Percentiles rank a stretch among this genome's conserved stretches.
phyloP scores from a whole-genome alignment of 2,797 vertebrate genomes.

The Periophthalmus magnuspinnatus region DNA sequence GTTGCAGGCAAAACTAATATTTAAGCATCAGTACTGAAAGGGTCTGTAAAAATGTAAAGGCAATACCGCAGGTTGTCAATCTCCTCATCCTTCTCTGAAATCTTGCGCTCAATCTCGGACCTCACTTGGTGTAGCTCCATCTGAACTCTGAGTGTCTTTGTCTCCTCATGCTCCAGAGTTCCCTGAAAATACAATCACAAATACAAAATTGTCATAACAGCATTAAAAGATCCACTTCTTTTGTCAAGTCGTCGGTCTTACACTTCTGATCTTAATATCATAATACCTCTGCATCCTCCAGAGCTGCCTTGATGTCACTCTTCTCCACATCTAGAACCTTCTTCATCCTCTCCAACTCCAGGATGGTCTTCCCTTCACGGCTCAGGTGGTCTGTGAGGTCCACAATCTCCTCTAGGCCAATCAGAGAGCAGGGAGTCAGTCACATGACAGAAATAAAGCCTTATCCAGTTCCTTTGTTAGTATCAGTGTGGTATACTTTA shows the following conservation, averaged over 20 bases:
- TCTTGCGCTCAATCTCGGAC: conserved; percentile 85
- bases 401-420: conserved; percentile 84
- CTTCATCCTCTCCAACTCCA: conserved; percentile 90
- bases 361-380: conserved; percentile 85
- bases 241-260: background rate
- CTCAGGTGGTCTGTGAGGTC: conserved; percentile 90
- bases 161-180: conserved; percentile 90
- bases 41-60: background rate
- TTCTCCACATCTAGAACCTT: conserved; percentile 88
- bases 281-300: conserved; percentile 91
- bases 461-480: background rate
- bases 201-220: background rate
- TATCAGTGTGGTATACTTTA: background rate
- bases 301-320: conserved; percentile 83
- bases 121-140: conserved; percentile 89
- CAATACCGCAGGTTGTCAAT: conserved; percentile 79
- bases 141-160: conserved; percentile 86
- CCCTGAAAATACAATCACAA: conserved; percentile 74
- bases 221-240: background rate
- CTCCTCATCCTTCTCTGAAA: conserved; percentile 88
- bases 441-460: background rate
- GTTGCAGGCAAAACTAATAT: background rate
- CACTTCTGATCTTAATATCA: background rate
- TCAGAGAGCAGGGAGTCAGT: background rate
- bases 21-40: background rate